Conservation (phyloP, 1,140 invertebrate genomes). For the Aphaenogaster ashmeadi region DNA sequence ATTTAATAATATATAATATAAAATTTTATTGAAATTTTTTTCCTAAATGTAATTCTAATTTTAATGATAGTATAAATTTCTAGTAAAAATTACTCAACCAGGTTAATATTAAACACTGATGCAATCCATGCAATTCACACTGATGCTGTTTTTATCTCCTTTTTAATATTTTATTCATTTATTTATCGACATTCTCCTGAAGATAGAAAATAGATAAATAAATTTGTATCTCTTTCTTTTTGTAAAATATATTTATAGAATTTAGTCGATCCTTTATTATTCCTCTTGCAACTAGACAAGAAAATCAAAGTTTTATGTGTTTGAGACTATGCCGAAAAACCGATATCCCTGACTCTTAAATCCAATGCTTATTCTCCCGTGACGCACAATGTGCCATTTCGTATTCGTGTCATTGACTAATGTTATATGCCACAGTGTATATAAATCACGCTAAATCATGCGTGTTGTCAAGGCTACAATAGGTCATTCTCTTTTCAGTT, state of each 20-base stretch:
- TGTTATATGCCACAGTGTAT: constrained; percentile 21
- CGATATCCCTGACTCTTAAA: not conserved
- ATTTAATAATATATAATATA: not conserved
- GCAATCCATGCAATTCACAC: not conserved
- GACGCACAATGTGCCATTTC: constrained; percentile 51
- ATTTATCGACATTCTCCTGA: not conserved
- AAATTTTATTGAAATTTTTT: not conserved
- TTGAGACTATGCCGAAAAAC: not conserved
- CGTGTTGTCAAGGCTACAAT: constrained; percentile 9
- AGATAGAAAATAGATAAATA: constrained; percentile 11
- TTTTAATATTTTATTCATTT: not conserved
- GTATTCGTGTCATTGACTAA: constrained; percentile 66
- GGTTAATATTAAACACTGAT: not conserved
- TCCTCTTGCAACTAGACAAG: not conserved
- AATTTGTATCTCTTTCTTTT: not conserved
- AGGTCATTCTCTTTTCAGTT: not conserved
- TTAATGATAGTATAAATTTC: not conserved
- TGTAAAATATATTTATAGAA: not conserved
- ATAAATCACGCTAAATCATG: constrained; percentile 27
- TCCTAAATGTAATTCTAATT: not conserved
- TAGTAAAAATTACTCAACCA: not conserved
- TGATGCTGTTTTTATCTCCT: not conserved
- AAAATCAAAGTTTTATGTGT: not conserved
- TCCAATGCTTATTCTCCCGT: constrained; percentile 37
- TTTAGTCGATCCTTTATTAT: not conserved